These are phyloP conservation scores for Torymus texanus DNA, from an alignment of 2,888 invertebrate genomes.

Conservation along the genomic window DNA sequence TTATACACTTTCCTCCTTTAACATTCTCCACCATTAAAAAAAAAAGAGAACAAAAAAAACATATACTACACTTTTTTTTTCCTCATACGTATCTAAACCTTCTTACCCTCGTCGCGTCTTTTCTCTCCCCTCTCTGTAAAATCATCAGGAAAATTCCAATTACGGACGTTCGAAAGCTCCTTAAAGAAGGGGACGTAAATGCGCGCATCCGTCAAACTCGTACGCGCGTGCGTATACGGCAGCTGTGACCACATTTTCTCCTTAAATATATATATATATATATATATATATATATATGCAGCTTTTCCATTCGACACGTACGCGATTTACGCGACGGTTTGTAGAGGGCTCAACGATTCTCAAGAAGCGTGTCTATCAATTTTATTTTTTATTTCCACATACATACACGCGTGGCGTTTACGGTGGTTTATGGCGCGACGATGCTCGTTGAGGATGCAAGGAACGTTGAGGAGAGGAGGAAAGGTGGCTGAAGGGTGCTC, in stretches of 20 bases:
- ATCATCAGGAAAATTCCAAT: conserved; percentile 25
- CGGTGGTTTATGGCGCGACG: no score
- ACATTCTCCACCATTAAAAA: no score
- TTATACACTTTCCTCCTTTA: no score
- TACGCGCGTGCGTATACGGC: background rate
- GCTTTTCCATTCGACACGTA: conserved; percentile 42
- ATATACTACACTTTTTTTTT: no score
- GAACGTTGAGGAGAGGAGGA: no score
- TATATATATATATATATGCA: background rate
- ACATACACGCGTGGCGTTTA: no score
- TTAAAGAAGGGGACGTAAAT: conserved; percentile 9
- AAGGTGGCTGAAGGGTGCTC: no score
- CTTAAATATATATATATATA: conserved; percentile 36
- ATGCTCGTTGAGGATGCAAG: no score
- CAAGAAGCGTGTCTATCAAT: conserved; percentile 10
- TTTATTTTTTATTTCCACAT: background rate
- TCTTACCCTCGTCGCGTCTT: no score
- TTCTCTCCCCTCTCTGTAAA: background rate
- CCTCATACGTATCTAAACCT: no score
- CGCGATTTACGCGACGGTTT: conserved; percentile 41
- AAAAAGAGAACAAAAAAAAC: no score
- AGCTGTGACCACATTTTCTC: conserved; percentile 46
- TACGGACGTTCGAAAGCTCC: conserved; percentile 6
- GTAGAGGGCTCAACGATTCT: conserved; percentile 24
- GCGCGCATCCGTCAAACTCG: conserved; percentile 25